phyloP scores from a whole-genome alignment of 2,113 vertebrate species.

The Sorex fumeus region DNA sequence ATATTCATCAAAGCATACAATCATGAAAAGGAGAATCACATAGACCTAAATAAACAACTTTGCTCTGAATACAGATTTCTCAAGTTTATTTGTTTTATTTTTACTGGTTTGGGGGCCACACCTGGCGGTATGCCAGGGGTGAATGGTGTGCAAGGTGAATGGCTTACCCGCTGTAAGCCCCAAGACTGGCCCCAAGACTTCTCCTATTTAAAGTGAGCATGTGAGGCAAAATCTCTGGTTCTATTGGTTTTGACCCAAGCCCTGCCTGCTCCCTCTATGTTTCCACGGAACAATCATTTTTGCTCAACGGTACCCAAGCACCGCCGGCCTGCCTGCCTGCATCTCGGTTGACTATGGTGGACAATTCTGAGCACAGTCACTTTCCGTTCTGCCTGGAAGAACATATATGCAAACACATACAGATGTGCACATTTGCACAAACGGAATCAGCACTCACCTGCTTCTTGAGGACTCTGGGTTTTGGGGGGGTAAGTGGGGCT shows the following conservation, averaged over 20 bases:
- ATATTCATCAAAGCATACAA: neutral
- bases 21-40: neutral
- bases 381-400: neutral
- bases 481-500: too few species aligned
- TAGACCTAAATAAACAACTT: neutral
- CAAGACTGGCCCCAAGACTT: neutral
- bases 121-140: neutral
- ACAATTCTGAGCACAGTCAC: neutral
- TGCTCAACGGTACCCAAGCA: neutral
- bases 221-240: neutral
- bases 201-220: constrained; percentile 39
- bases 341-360: neutral
- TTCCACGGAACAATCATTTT: constrained; percentile 16
- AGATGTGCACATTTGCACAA: neutral
- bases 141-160: too few species aligned
- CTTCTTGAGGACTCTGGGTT: too few species aligned
- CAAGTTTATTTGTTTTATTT: neutral
- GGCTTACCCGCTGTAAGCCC: too few species aligned
- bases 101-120: too few species aligned
- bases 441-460: too few species aligned
- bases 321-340: neutral
- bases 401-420: neutral
- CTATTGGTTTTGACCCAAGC: neutral
- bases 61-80: constrained; percentile 16
- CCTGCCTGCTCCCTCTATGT: too few species aligned